Evolutionary conservation across 2,797 vertebrate species (phyloP).

Genomic region (Peromyscus eremicus): DNA sequence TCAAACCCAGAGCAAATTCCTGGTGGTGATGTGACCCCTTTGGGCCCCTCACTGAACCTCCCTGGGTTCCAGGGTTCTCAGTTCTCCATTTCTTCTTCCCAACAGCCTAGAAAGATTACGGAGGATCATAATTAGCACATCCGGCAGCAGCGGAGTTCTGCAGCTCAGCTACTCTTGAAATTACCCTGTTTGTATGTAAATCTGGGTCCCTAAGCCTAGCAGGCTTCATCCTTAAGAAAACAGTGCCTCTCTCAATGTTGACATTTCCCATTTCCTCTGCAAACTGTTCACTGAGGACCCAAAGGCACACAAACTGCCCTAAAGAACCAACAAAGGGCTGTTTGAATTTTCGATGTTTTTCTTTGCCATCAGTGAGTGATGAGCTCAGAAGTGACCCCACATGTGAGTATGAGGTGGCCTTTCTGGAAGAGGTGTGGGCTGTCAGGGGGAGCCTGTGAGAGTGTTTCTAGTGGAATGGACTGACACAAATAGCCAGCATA

Average conservation of each 20-base stretch:
- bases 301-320: not conserved
- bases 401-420: not conserved
- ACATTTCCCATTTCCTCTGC: slow-evolving; percentile 28
- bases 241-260: not conserved
- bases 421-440: not conserved
- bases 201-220: not conserved
- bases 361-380: not conserved
- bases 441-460: not conserved
- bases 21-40: slow-evolving; percentile 1
- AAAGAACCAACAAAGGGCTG: not conserved
- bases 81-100: slow-evolving; percentile 60
- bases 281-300: not conserved
- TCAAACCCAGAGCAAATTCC: slow-evolving; percentile 21
- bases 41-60: not conserved
- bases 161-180: slow-evolving; percentile 26
- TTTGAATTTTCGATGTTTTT: slow-evolving; percentile 17
- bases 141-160: not conserved
- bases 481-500: not conserved
- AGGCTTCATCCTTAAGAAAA: not conserved
- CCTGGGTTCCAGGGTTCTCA: not conserved
- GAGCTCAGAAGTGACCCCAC: not conserved
- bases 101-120: slow-evolving; percentile 32
- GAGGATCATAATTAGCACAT: slow-evolving; percentile 45
- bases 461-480: not conserved
- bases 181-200: slow-evolving; percentile 57